Conservation (phyloP, 1,140 invertebrate species). For the Octopus sinensis region DNA sequence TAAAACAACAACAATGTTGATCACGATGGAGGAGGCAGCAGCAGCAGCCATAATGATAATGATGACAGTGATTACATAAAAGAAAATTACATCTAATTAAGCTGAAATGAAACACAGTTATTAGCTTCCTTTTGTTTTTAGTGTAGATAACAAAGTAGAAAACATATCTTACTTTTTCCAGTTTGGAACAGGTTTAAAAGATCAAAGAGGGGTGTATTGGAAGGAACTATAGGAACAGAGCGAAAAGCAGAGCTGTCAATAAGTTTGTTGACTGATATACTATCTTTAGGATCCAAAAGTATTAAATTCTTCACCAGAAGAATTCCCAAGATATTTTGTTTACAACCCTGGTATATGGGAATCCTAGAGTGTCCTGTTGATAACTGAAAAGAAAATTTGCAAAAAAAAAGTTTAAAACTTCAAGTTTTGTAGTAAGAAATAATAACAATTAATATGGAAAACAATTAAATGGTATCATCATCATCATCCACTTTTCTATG, state of each 20-base stretch:
- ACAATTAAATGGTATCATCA: no score
- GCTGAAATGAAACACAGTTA: no score
- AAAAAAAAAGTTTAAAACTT: no score
- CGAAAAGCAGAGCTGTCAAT: constrained; percentile 28
- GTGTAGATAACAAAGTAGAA: neutral
- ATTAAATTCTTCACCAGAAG: constrained; percentile 49
- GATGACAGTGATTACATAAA: no score
- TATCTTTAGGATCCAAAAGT: constrained; percentile 41
- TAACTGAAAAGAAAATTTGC: neutral
- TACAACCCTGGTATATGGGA: constrained; percentile 41
- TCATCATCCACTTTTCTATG: no score
- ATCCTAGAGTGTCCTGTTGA: constrained; percentile 42
- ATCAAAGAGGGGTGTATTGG: constrained; percentile 46
- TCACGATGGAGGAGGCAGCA: no score
- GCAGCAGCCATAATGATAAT: no score
- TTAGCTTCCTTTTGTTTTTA: neutral
- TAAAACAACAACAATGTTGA: no score
- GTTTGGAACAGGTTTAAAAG: constrained; percentile 51
- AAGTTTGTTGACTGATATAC: constrained; percentile 33
- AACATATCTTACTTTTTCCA: constrained; percentile 44
- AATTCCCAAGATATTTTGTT: constrained; percentile 39
- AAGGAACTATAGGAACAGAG: constrained; percentile 34
- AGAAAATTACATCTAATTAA: no score
- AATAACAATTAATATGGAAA: no score
- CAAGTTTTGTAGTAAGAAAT: no score